Evolutionary conservation across 2,888 invertebrate species (phyloP), one percentile per base, ranked within the genome.

Genomic region (Hipparchia semele): DNA sequence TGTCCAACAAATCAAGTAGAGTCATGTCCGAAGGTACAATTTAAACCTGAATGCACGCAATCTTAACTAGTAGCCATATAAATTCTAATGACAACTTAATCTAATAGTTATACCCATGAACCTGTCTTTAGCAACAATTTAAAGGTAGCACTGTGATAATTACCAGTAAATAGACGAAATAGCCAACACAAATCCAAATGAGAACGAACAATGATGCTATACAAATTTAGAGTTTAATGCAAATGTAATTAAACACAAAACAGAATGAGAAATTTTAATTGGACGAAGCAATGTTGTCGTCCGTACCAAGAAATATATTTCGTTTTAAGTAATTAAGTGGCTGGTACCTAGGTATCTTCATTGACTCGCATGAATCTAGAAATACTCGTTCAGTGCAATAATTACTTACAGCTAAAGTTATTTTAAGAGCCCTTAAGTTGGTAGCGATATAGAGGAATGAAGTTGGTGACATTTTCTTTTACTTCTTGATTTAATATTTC

Each of bases 371-470:
- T 75, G 76, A 74, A 80, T 80, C 78, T 79, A 69, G 79, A 79
- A 80, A 79, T 78, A 79, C 79, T 73, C 77, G 80, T 79, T 74
- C 72, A 72, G 54, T 51, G 76, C 77, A 75, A 76, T 78, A 76
- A 77, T 78, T 77, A 75, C 76, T 71, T 78, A 77, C 75, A 71
- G 76, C 73, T 74, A 82, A 85, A 83, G 81, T 84, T 81, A 82
- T 86, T 86, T 84, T 82, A 84, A 84, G 80, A 75, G 74, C 75
- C 69, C 74, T 72, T 77, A 79, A 81, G 77, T 79, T 81, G 74
- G 72, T 76, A 72, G 68, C 73, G 75, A 75, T 71, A 71, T 70
- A 68, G 64, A 70, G 68, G 67, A 60, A 33, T 69, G 54, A 33
- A 61, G 61, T 58, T 46, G 59, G 53, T 56, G 49, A 64, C 66